phyloP scores from a whole-genome alignment of 2,113 vertebrate genomes.

The Nesoenas mayeri region DNA sequence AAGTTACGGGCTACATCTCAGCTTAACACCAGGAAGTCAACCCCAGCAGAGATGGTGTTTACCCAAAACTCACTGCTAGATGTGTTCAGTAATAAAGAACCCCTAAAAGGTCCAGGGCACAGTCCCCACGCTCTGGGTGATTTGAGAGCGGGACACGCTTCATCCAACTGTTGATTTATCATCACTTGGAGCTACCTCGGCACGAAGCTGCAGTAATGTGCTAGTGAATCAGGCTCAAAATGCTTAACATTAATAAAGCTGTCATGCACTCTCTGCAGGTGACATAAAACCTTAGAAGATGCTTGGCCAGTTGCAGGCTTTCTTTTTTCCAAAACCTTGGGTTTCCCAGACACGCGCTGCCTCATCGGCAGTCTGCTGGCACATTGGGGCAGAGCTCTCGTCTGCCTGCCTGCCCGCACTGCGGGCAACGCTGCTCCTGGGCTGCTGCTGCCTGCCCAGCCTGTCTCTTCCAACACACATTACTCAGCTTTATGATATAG shows the following conservation, averaged over 20 bases:
- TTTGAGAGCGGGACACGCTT: background rate
- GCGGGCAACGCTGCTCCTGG: background rate
- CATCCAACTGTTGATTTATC: background rate
- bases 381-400: background rate
- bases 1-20: background rate
- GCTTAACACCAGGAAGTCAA: background rate
- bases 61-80: background rate
- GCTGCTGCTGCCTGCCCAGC: background rate
- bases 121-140: background rate
- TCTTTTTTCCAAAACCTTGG: background rate
- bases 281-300: background rate
- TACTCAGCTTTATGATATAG: background rate
- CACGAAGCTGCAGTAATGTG: background rate
- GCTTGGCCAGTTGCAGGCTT: background rate
- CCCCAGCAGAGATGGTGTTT: background rate
- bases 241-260: background rate
- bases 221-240: background rate
- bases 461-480: accelerated
- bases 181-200: accelerated
- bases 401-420: background rate
- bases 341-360: background rate
- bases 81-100: accelerated
- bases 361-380: background rate
- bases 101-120: background rate
- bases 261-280: constrained; percentile 19